Evolutionary conservation across 2,888 invertebrate genomes (phyloP).

Genomic region (Pristionchus exspectatus): DNA sequence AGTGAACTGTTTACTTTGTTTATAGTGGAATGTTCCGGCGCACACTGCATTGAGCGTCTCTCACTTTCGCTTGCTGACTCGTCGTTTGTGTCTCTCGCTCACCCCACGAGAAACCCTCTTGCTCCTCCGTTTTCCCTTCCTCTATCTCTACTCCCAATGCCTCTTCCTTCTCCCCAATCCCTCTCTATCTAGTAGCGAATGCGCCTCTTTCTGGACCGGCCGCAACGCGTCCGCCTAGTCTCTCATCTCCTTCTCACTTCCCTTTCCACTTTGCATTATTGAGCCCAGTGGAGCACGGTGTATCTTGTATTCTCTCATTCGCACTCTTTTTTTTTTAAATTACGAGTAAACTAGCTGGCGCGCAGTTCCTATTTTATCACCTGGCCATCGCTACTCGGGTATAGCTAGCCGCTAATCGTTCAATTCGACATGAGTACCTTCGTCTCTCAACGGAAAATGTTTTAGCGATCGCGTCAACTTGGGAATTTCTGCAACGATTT

Average conservation of each 20-base stretch:
- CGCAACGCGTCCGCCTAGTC: not conserved
- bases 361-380: too few relatives aligned
- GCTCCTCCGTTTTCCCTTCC: not conserved
- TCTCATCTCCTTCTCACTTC: not conserved
- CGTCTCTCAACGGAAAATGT: not conserved
- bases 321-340: too few relatives aligned
- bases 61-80: not conserved
- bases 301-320: too few relatives aligned
- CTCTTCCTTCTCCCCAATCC: not conserved
- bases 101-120: not conserved
- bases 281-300: too few relatives aligned
- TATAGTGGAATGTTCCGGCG: not conserved
- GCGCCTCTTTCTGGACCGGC: not conserved
- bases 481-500: not conserved
- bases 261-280: not conserved
- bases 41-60: not conserved
- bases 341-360: too few relatives aligned
- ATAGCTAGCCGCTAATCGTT: not conserved
- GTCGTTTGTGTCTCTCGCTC: not conserved
- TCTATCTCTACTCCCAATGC: too few relatives aligned
- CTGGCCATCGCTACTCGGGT: too few relatives aligned
- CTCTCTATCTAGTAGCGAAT: not conserved
- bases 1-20: not conserved
- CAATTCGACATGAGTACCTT: not conserved
- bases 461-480: not conserved